Evolutionary conservation across 1,140 invertebrate species (phyloP).

Genomic region (Drosophila sechellia): DNA sequence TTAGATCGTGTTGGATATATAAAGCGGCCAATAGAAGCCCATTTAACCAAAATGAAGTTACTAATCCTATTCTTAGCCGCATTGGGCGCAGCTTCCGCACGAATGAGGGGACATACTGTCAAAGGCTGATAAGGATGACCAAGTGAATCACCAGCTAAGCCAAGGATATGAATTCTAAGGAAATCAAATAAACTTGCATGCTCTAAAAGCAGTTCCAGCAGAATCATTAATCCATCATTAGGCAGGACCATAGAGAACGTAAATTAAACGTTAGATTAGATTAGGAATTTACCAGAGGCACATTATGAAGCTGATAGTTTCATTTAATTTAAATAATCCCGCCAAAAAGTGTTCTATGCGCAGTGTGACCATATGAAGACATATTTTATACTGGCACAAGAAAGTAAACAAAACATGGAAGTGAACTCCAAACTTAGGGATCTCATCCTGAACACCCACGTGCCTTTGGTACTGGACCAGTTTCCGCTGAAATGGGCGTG

Average conservation of each 20-base stretch:
- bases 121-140: background rate
- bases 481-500: conserved; percentile 69
- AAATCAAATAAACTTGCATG: background rate
- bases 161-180: background rate
- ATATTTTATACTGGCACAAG: background rate
- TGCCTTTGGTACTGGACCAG: conserved; percentile 64
- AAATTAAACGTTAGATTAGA: background rate
- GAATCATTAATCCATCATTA: background rate
- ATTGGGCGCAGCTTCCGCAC: background rate
- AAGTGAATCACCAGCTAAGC: no score
- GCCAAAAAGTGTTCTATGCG: background rate
- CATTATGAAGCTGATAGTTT: no score
- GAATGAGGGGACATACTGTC: background rate
- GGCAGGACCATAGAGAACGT: no score
- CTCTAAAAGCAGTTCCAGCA: background rate
- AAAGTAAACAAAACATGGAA: conserved; percentile 18
- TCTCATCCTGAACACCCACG: conserved; percentile 68
- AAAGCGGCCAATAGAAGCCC: background rate
- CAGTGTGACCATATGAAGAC: background rate
- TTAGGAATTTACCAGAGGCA: background rate
- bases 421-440: conserved; percentile 45
- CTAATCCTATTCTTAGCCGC: background rate
- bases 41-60: background rate
- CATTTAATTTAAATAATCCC: background rate
- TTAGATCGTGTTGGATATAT: background rate